Conservation (phyloP, 2,888 invertebrate species). For the Torymus auratus region DNA sequence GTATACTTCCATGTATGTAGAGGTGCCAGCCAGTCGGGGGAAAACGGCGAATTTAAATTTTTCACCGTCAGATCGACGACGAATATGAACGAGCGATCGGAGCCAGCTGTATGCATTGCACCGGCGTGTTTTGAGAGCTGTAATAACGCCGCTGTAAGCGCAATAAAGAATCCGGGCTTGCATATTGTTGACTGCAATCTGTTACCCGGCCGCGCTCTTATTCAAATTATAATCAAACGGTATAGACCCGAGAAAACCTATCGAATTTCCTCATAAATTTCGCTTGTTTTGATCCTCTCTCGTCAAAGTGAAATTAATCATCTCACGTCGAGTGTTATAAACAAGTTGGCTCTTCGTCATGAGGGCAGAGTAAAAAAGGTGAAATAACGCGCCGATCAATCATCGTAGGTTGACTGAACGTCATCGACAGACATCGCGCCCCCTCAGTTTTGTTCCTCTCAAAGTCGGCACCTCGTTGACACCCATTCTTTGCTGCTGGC, state of each 20-base stretch:
- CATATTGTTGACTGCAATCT: slow-evolving; percentile 37
- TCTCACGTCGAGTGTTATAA: slow-evolving; percentile 33
- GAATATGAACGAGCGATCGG: slow-evolving; percentile 13
- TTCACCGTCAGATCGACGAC: slow-evolving; percentile 24
- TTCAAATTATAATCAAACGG: slow-evolving; percentile 50
- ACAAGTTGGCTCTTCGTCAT: slow-evolving; percentile 29
- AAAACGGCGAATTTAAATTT: slow-evolving; percentile 53
- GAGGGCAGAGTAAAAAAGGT: slow-evolving; percentile 25
- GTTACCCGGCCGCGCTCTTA: slow-evolving; percentile 5
- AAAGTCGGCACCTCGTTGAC: not conserved
- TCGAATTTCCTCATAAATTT: slow-evolving; percentile 53
- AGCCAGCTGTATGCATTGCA: slow-evolving; percentile 18
- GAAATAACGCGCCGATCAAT: slow-evolving; percentile 28
- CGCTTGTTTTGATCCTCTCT: slow-evolving; percentile 35
- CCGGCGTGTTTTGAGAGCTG: slow-evolving; percentile 37
- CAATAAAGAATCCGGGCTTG: slow-evolving; percentile 35
- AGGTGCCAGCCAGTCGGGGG: slow-evolving; percentile 3
- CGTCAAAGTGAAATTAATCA: slow-evolving; percentile 48
- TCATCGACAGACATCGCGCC: slow-evolving; percentile 41
- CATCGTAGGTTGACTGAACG: slow-evolving; percentile 33
- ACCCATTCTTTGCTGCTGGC: not conserved
- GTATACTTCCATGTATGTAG: not conserved
- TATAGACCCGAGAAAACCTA: slow-evolving; percentile 12
- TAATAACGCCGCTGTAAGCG: slow-evolving; percentile 32
- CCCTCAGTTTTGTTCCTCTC: not conserved